Percentiles rank a stretch among this genome's conserved stretches.
Evolutionary conservation across 2,888 invertebrate species (phyloP).

Genomic region (Alsophila aescularia): DNA sequence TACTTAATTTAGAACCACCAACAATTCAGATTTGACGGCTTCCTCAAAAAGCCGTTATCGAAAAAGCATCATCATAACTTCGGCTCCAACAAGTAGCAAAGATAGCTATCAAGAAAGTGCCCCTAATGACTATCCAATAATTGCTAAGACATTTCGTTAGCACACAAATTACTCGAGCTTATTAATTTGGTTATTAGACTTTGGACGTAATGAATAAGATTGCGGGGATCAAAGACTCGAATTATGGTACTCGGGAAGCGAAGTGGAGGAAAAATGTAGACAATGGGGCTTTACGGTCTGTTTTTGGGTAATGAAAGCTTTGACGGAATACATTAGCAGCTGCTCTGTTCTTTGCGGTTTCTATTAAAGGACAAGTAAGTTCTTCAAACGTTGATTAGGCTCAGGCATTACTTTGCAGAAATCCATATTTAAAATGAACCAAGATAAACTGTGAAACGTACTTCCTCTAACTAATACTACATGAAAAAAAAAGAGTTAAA

Average conservation of each 20-base stretch:
- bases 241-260: constrained; percentile 1
- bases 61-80: constrained; percentile 27
- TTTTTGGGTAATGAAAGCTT: constrained; percentile 9
- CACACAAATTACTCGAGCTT: constrained; percentile 32
- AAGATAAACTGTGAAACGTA: no score
- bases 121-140: constrained; percentile 33
- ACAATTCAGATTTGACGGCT: constrained; percentile 23
- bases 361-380: no score
- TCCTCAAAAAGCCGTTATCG: constrained; percentile 20
- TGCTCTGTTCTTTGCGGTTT: neutral
- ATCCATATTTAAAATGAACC: no score
- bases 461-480: no score
- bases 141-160: constrained; percentile 33
- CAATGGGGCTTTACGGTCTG: constrained; percentile 7
- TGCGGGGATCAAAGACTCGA: constrained; percentile 26
- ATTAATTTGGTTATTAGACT: constrained; percentile 37
- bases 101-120: constrained; percentile 13
- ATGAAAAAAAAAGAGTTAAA: no score
- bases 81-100: constrained; percentile 17
- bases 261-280: constrained; percentile 6
- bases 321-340: neutral
- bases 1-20: neutral
- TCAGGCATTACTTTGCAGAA: no score
- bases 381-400: no score
- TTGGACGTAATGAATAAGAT: constrained; percentile 32